Evolutionary conservation across 2,797 vertebrate genomes (phyloP), one percentile per base, ranked within the genome.

Genomic region (Myiothlypis coronata): DNA sequence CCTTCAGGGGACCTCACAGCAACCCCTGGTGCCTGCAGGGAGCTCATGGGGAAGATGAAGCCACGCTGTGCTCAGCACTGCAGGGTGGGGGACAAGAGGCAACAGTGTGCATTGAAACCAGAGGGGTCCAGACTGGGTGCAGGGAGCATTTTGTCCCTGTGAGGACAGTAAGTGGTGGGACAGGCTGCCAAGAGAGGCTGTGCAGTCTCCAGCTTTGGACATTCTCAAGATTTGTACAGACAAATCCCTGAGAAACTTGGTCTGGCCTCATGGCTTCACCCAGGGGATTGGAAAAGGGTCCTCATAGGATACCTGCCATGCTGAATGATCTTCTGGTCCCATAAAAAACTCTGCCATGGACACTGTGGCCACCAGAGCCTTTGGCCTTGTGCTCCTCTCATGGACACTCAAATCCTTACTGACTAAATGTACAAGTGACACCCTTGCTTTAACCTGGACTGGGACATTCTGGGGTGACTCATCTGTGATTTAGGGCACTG

Each of bases 21-120:
- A 69, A 10, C 8, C 27, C 11, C 43, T 37, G 20, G 30, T 20
- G 30, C 43, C 39, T 65, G 37, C 26, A 49, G 16, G 39, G 49
- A 59, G 24, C 8, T 39, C 67, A 46, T 0, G 8, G 81, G 44
- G 74, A 37, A 52, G 64, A 32, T 17, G 46, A 32, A 88, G 9
- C 12, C 26, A 16, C 56, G 44, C 28, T 75, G 49, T 86, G 63
- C 68, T 75, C 80, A 67, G 52, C 57, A 4, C 13, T 41, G 23
- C n/a, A 4, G 16, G 28, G 56, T 32, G 41, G 12, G 35, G 5
- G 8, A 14, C 20, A n/a, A 59, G 43, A 61, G 35, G 7, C 1
- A 2, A 4, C 16, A 59, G 56, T 0, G 0, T 28, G 5, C 27
- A 21, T 0, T n/a, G 68, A 68, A 52, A 74, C 9, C 7, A 16